These are phyloP conservation scores for Zaprionus ornatus DNA, from an alignment of 1,140 invertebrate species.

Conservation along the genomic window DNA sequence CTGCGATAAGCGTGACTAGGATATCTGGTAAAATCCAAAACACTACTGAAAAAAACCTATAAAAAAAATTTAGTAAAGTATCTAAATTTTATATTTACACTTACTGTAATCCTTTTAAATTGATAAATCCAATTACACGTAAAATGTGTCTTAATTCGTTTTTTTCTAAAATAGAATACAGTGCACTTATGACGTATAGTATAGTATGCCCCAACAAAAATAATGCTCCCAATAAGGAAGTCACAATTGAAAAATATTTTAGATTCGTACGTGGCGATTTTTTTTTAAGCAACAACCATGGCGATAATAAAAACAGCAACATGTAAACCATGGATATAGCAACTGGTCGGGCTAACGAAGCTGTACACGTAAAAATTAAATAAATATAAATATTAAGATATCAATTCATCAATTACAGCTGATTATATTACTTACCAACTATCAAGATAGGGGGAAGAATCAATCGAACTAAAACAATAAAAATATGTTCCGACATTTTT, in stretches of 20 bases:
- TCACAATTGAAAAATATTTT: conserved; percentile 26
- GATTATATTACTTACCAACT: conserved; percentile 38
- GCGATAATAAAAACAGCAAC: conserved; percentile 51
- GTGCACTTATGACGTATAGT: conserved; percentile 34
- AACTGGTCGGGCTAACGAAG: conserved; percentile 46
- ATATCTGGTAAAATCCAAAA: conserved; percentile 87
- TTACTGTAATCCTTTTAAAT: conserved; percentile 50
- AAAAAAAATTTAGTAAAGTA: background rate
- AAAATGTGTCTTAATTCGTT: conserved; percentile 1
- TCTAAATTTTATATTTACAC: background rate
- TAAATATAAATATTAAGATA: background rate
- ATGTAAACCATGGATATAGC: conserved; percentile 54
- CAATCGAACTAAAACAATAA: conserved; percentile 40
- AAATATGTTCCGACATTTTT: conserved; percentile 35
- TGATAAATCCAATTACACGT: conserved; percentile 52
- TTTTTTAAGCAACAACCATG: conserved; percentile 49
- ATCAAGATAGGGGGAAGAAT: conserved; percentile 44
- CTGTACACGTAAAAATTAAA: conserved; percentile 21
- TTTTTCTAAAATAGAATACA: conserved; percentile 4
- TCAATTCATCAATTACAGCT: background rate
- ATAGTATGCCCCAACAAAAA: conserved; percentile 30
- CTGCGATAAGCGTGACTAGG: conserved; percentile 84
- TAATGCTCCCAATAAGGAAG: conserved; percentile 20
- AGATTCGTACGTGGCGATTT: background rate
- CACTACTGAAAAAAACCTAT: conserved; percentile 38